Percentiles rank a stretch among this genome's conserved stretches.
Conservation (phyloP, 2,797 vertebrate genomes). For the Ceyx erithaca region DNA sequence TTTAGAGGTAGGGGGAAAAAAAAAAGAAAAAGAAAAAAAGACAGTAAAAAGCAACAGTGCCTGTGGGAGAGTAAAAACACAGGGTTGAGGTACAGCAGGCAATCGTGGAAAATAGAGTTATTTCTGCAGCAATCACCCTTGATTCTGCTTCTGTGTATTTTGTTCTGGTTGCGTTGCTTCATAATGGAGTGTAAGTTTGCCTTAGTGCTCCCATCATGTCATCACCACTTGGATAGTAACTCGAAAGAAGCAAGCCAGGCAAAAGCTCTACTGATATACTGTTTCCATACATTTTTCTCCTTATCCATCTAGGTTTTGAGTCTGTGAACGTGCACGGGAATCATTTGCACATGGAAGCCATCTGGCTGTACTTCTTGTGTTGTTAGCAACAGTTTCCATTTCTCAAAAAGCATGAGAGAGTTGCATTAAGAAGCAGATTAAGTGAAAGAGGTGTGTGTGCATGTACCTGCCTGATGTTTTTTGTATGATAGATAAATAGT, state of each 20-base stretch:
- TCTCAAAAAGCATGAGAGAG: background rate
- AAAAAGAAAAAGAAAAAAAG: background rate
- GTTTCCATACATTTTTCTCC: background rate
- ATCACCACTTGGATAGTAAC: background rate
- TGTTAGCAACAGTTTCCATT: background rate
- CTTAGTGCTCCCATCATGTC: background rate
- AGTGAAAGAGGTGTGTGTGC: too few species aligned
- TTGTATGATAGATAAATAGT: background rate
- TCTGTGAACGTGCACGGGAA: background rate
- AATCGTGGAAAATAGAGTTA: background rate
- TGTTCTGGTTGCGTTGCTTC: background rate
- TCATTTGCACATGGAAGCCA: background rate
- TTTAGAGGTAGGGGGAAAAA: background rate
- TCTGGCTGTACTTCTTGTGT: background rate
- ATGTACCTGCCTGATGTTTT: background rate
- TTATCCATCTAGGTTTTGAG: background rate
- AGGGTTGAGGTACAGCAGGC: background rate
- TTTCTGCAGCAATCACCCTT: background rate
- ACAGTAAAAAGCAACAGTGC: background rate
- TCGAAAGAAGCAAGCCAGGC: background rate
- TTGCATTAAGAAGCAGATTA: background rate
- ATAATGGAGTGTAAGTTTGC: accelerated
- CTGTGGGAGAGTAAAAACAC: background rate
- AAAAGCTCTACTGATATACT: background rate
- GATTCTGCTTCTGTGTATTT: background rate